Evolutionary conservation across 2,797 vertebrate genomes (phyloP), one percentile per base, ranked within the genome.

Genomic region (Masticophis lateralis): DNA sequence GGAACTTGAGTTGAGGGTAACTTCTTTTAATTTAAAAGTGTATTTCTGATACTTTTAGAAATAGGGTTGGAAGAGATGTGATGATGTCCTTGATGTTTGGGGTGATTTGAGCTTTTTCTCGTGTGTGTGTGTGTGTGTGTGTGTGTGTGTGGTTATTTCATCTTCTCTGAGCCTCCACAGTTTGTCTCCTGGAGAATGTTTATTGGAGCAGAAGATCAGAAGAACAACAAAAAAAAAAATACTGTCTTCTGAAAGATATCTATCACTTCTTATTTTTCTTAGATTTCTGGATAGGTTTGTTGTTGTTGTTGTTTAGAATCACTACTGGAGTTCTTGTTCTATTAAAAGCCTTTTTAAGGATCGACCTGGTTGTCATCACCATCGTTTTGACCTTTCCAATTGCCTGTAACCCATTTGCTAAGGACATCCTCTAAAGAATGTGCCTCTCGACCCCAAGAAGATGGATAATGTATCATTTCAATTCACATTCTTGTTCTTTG

Each of bases 1-100:
- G 93, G 95, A 96, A 96, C 89, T 95, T 92, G 93, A 92, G 94
- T 94, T 59, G 57, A 79, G 89, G 55, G 53, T 93, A 51, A 96
- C 93, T 87, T 95, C 86, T 94, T 63, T 83, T 55, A 22, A n/a
- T 63, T 66, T 59, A 92, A 18, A 12, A 27, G 10, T 57, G n/a
- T 56, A 0, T 69, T 74, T 79, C 66, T 69, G n/a, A 27, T 11
- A 12, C 27, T 1, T 91, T 18, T 37, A 25, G n/a, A 69, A 69
- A 74, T 56, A 69, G 66, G n/a, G 2, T 32, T 32, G 14, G n/a
- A 69, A 69, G 66, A 32, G 14, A 12, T 16, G 66, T 69, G 66
- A 32, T 32, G n/a, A 32, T 32, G 66, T n/a, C 14, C 32, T 14
- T 69, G 66, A 32, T 6, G 28, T 14, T 32, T 16, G n/a, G 66